These are phyloP conservation scores for Lepidotrigona ventralis DNA, from an alignment of 1,140 invertebrate genomes.

Conservation along the genomic window DNA sequence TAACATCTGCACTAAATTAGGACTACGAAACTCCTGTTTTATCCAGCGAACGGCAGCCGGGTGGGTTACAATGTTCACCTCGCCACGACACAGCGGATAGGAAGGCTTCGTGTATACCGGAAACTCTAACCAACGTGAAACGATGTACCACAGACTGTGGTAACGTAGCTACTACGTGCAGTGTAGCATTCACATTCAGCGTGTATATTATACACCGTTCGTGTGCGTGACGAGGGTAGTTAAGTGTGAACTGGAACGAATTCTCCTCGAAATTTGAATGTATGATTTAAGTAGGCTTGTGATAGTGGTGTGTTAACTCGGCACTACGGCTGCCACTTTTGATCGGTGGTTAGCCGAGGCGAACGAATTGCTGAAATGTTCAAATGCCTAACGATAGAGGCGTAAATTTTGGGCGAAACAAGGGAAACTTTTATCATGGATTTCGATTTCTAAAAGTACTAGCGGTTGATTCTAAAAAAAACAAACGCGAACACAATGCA, in stretches of 20 bases:
- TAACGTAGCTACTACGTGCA: not conserved
- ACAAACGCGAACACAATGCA: not conserved
- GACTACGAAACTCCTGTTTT: constrained; percentile 71
- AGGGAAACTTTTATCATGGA: too few relatives aligned
- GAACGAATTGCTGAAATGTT: not conserved
- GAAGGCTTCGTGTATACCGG: constrained; percentile 33
- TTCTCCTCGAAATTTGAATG: not conserved
- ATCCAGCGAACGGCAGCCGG: constrained; percentile 40
- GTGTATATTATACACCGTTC: not conserved
- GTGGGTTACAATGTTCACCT: constrained; percentile 55
- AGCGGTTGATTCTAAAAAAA: not conserved
- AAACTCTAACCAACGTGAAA: constrained; percentile 22
- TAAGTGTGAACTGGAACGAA: not conserved
- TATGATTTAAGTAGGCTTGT: not conserved
- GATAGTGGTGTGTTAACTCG: not conserved
- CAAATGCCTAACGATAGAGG: not conserved
- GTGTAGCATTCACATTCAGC: not conserved
- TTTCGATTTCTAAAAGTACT: too few relatives aligned
- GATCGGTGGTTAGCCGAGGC: too few relatives aligned
- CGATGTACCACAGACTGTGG: not conserved
- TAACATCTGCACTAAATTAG: constrained; percentile 76
- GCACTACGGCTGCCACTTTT: too few relatives aligned
- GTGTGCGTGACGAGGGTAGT: not conserved
- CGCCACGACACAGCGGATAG: constrained; percentile 36
- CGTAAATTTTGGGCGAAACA: too few relatives aligned